These are phyloP conservation scores for Pardosa pseudoannulata DNA, from an alignment of 2,888 invertebrate species.

Conservation along the genomic window DNA sequence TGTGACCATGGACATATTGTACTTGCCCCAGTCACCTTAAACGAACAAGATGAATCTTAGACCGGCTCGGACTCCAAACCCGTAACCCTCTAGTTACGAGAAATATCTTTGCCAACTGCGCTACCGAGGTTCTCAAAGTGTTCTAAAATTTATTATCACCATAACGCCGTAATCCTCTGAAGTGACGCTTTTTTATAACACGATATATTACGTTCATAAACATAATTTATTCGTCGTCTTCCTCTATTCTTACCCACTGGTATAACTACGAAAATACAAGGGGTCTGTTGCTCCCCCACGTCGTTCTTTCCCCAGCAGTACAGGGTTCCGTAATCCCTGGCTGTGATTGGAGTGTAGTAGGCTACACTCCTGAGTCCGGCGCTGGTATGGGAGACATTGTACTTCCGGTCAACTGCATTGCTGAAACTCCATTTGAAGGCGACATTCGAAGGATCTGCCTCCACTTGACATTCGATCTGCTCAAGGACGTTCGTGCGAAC, in stretches of 20 bases:
- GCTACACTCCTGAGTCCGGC: conserved; percentile 69
- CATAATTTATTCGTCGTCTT: too few relatives aligned
- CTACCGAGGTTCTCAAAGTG: too few relatives aligned
- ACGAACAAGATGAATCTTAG: too few relatives aligned
- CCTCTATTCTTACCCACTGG: conserved; percentile 79
- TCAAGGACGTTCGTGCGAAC: conserved; percentile 72
- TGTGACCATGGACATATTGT: too few relatives aligned
- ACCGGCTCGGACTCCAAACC: too few relatives aligned
- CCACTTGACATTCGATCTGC: conserved; percentile 73
- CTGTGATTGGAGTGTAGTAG: conserved; percentile 74
- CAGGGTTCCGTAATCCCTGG: conserved; percentile 75
- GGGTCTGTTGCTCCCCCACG: conserved; percentile 74
- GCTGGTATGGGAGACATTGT: conserved; percentile 55
- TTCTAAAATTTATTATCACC: too few relatives aligned
- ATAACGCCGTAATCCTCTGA: too few relatives aligned
- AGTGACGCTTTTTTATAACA: too few relatives aligned
- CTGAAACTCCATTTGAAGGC: conserved; percentile 96
- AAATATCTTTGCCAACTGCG: too few relatives aligned
- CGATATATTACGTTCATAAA: too few relatives aligned
- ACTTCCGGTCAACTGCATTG: conserved; percentile 81
- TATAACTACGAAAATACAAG: conserved; percentile 75
- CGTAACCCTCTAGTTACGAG: too few relatives aligned
- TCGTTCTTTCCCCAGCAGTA: conserved; percentile 75
- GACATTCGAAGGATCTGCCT: conserved; percentile 78
- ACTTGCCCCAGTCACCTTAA: too few relatives aligned